Base-by-base conservation (phyloP, 2,888 invertebrate species). In the Chrysolina haemoptera region DNA sequence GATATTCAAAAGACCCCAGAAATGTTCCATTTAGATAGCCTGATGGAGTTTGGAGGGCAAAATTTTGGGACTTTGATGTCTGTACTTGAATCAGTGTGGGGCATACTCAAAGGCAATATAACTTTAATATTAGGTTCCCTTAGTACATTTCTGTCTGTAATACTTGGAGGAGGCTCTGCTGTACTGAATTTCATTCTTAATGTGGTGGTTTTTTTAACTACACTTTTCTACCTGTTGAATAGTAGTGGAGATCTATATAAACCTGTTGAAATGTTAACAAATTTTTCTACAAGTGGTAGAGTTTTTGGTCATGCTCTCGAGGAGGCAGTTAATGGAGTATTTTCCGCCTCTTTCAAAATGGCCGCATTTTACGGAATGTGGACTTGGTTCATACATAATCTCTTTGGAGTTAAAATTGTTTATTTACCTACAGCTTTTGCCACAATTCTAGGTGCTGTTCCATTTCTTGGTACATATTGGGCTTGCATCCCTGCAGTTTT, bases 341-440 rank as follows among this genome's bases (percentile, higher is more conserved):
- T 99, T 86, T 93, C 96, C 74, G 98, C 98, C 0, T 98, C 98
- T 2, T 94, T 98, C 83, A 99, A 99, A 89, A 96, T 99, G 93
- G 96, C 98, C 0, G 90, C 95, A 0, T 99, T 99, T 89, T 99
- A 99, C 86, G 99, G 98, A 0, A 90, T 99, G 78, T 99, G 98
- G 93, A 99, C 99, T 0, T 99, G 98, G 97, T 92, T 99, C 76
- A 95, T 97, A 68, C 99, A 99, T 88, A 97, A 96, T 79, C 89
- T 99, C 12, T 98, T 99, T 86, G 96, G 96, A 72, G 95, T 95
- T 4, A 96, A 97, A 88, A 96, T 99, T 75, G 96, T 99, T 46
- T 99, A 98, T 87, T 91, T 99, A 78, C 98, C 99, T 0, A 48
- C 89, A 93, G 96, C 95, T 64, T 89, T 98, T 82, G 99, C 98